Conservation (phyloP, 2,113 vertebrate species). For the Copsychus sechellarum region DNA sequence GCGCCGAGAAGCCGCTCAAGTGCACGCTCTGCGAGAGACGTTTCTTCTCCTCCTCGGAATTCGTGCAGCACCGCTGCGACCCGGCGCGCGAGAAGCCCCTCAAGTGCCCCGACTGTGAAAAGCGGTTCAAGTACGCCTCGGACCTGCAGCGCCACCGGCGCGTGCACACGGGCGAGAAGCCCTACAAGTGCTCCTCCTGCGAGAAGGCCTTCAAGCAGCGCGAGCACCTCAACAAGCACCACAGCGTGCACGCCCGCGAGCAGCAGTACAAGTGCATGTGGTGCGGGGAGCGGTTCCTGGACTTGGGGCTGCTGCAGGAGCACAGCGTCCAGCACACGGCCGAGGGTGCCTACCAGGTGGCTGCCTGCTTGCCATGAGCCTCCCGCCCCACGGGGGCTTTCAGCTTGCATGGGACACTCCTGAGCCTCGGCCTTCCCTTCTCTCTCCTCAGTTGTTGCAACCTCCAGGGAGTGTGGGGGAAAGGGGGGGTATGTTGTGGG, state of each 20-base stretch:
- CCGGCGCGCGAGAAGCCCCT: conserved; percentile 92
- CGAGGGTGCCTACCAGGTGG: conserved; percentile 86
- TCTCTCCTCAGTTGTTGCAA: background rate
- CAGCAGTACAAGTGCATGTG: conserved; percentile 98
- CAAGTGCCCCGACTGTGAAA: conserved; percentile 95
- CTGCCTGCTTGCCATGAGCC: conserved; percentile 86
- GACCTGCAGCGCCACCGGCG: conserved; percentile 94
- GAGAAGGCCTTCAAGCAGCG: conserved; percentile 98
- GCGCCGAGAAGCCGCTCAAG: conserved; percentile 93
- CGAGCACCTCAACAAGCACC: conserved; percentile 95
- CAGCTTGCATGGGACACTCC: background rate
- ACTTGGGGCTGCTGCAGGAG: conserved; percentile 92
- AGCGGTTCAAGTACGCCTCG: conserved; percentile 95
- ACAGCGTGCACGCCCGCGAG: conserved; percentile 91
- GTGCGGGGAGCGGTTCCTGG: conserved; percentile 95
- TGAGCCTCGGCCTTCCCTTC: background rate
- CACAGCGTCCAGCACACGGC: conserved; percentile 93
- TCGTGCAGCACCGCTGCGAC: conserved; percentile 95
- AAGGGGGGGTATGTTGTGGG: background rate
- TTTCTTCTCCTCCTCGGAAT: conserved; percentile 95
- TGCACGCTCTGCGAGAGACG: conserved; percentile 95
- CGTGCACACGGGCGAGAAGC: conserved; percentile 95
- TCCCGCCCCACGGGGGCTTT: fast-evolving
- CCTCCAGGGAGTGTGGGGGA: background rate
- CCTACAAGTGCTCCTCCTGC: conserved; percentile 93